Evolutionary conservation across 2,888 invertebrate species (phyloP).

Genomic region (Mechanitis messenoides): DNA sequence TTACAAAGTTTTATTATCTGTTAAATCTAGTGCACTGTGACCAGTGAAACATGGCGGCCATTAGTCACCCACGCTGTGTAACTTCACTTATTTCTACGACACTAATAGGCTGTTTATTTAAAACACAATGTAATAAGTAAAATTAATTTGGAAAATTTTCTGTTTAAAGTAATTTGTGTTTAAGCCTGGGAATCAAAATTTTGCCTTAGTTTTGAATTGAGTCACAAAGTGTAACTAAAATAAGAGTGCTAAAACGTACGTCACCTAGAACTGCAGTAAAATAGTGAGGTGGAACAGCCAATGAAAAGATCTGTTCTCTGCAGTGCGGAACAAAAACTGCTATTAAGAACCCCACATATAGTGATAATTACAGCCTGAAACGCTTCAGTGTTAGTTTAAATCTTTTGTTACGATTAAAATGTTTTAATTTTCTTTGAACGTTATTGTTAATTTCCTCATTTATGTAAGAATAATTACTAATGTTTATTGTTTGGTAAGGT

Average conservation of each 20-base stretch:
- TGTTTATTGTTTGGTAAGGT: too few relatives aligned
- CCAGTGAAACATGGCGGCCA: slow-evolving; percentile 6
- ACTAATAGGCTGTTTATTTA: slow-evolving; percentile 4
- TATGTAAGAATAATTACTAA: too few relatives aligned
- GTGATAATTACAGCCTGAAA: slow-evolving; percentile 24
- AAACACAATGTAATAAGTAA: neutral
- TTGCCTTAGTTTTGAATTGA: neutral
- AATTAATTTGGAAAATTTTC: neutral
- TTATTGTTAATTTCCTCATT: neutral
- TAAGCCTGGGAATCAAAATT: neutral
- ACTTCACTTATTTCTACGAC: neutral
- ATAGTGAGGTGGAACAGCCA: slow-evolving; percentile 7
- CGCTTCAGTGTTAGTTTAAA: slow-evolving; percentile 12
- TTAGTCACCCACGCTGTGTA: slow-evolving; percentile 2
- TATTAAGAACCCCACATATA: slow-evolving; percentile 17
- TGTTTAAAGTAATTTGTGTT: neutral
- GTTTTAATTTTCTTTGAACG: neutral
- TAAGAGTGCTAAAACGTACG: slow-evolving; percentile 3
- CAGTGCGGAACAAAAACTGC: slow-evolving; percentile 19
- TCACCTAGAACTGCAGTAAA: slow-evolving; percentile 6
- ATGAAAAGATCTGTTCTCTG: slow-evolving; percentile 14
- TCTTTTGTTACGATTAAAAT: slow-evolving; percentile 7
- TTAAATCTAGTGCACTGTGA: slow-evolving; percentile 6
- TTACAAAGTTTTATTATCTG: slow-evolving; percentile 5
- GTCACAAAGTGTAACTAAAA: slow-evolving; percentile 7